Evolutionary conservation across 2,797 vertebrate species (phyloP), one percentile per base, ranked within the genome.

Genomic region (Pangasius macronema): DNA sequence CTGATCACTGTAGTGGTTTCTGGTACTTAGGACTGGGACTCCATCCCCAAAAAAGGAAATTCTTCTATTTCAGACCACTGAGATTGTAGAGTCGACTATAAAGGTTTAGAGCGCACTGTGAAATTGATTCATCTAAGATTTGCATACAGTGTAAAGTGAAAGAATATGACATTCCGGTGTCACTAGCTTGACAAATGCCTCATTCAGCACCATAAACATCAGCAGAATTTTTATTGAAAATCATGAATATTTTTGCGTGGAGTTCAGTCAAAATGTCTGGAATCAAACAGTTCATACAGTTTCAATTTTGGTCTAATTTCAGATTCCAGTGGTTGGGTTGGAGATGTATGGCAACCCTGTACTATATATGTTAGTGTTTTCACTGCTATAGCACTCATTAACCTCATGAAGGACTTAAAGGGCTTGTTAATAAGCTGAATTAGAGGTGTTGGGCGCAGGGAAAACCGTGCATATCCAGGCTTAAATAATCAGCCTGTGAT

Each of bases 401-500:
- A 76, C 42, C 46, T 51, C 9, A 51, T 18, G 8, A 61, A 61
- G 24, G 13, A 27, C 79, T 57, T 80, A 80, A 80, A 39, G 5
- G 3, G 3, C 22, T 42, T 59, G 77, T 14, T 39, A 80, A 80
- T 80, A 27, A 59, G 22, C 10, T 36, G 55, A 81, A 81, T 81
- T 57, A 39, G 51, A 59, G 53, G 33, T 80, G 77, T 59, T 80
- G 51, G 30, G 10, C 4, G 1, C 53, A 80, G 77, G 53, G 6
- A 42, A 81, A 27, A 42, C 1, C 3, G 6, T 42, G 22, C 36
- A 63, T 42, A 63, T 27, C 57, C 39, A 82, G 36, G 24, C 57
- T 82, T 61, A 61, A 63, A 63, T 82, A 63, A 82, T 63, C 55
- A 46, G 57, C 13, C 79, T 63, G 39, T 82, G 57, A 63, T 46